Evolutionary conservation across 2,113 vertebrate species (phyloP).

Genomic region (Callithrix jacchus): DNA sequence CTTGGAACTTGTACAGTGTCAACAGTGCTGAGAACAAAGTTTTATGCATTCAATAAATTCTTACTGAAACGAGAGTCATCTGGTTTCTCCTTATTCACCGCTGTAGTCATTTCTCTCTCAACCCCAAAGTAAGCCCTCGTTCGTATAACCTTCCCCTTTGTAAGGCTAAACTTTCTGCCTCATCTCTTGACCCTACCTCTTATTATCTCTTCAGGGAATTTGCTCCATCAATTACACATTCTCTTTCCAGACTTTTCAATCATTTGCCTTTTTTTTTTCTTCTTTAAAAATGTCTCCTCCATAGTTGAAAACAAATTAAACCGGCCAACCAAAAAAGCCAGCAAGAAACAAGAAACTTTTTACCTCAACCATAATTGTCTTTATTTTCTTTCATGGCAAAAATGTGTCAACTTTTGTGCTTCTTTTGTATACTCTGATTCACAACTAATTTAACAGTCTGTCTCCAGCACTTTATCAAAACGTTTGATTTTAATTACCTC

Average conservation of each 20-base stretch:
- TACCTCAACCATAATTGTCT: neutral
- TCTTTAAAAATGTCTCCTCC: constrained; percentile 1
- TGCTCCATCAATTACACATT: neutral
- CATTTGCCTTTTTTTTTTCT: neutral
- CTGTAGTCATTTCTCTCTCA: neutral
- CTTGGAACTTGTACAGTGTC: neutral
- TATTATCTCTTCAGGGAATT: neutral
- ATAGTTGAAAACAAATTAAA: neutral
- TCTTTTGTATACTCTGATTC: neutral
- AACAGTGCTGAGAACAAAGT: neutral
- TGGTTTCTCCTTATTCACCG: neutral
- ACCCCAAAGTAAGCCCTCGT: neutral
- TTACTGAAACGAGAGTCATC: neutral
- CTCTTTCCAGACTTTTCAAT: neutral
- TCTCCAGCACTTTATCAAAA: neutral
- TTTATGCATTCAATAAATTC: constrained; percentile 12
- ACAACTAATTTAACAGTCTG: neutral
- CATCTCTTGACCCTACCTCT: neutral
- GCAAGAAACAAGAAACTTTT: neutral
- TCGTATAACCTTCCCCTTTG: neutral
- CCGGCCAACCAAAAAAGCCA: neutral
- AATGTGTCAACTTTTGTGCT: neutral
- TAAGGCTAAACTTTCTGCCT: neutral
- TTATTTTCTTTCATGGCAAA: neutral
- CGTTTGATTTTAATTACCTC: neutral